A percentile compares a stretch with the other conserved stretches of the same genome.
These are phyloP conservation scores for Netelia fuscicornis DNA, from an alignment of 2,888 invertebrate species.

Conservation along the genomic window DNA sequence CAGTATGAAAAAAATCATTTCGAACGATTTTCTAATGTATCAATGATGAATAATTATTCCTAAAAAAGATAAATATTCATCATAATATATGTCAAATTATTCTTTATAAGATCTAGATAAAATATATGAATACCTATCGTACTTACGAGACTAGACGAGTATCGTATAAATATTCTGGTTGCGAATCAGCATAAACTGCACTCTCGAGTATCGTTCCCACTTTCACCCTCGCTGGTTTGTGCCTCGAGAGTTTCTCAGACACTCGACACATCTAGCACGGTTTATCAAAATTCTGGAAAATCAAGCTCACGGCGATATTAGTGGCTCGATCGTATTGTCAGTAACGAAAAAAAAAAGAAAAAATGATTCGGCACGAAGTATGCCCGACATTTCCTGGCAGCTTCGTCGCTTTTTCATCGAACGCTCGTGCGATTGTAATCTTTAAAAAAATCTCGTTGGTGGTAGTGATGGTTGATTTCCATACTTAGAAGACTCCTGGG, in stretches of 20 bases:
- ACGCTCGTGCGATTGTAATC: constrained; percentile 12
- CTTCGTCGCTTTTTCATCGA: constrained; percentile 27
- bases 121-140: not conserved
- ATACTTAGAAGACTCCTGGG: constrained; percentile 6
- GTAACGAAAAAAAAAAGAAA: not conserved
- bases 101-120: not conserved
- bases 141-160: constrained; percentile 17
- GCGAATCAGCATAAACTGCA: constrained; percentile 31
- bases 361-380: not conserved
- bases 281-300: constrained; percentile 28
- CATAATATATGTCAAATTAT: constrained; percentile 7
- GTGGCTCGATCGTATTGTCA: constrained; percentile 26
- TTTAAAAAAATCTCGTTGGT: constrained; percentile 12
- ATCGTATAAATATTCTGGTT: constrained; percentile 35
- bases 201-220: constrained; percentile 19
- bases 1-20: not conserved
- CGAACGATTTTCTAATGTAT: not conserved
- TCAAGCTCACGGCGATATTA: constrained; percentile 10
- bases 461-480: constrained; percentile 1
- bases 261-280: constrained; percentile 16
- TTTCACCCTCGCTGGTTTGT: not conserved
- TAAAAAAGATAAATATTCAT: constrained; percentile 8
- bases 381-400: constrained; percentile 27
- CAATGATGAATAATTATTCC: not conserved
- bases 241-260: constrained; percentile 25